Evolutionary conservation across 2,797 vertebrate genomes (phyloP), one percentile per base, ranked within the genome.

Genomic region (Phylloscopus collybita): DNA sequence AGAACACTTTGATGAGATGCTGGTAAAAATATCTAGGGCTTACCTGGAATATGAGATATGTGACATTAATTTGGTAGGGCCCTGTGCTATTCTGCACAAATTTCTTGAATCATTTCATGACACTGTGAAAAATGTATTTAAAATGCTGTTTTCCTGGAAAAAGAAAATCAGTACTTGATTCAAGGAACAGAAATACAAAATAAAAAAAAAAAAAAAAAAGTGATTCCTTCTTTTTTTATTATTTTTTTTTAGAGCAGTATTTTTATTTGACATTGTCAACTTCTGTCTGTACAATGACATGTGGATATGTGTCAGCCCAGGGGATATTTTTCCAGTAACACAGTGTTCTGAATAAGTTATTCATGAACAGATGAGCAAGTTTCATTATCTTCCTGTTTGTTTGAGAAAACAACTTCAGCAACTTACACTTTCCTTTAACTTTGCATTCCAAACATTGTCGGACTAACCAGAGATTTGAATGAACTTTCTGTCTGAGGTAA

Each of bases 341-440:
- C 38, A 65, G 42, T 91, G 86, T 75, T 89, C 81, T 88, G 59
- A 86, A 38, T 91, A 78, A 92, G 72, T 80, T 88, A 80, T 87
- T 92, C 54, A 86, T 36, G 59, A 90, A 23, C 61, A 88, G 49
- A 86, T 36, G 29, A 92, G 18, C 54, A 84, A 72, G 36, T 91
- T 94, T 69, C 3, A 1, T 66, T 81, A 42, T 29, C 26, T 85
- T 90, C 32, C 26, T 34, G 45, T 91, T 79, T 67, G 84, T 90
- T 2, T 74, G 73, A 86, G 70, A 79, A 94, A 95, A 86, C 61
- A 79, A 86, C 40, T 86, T 50, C 44, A 83, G 47, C 29, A 66
- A 66, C 34, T 85, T 79, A 40, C 25, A 29, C 72, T 44, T 40
- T 92, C 26, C 45, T 92, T 93, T 50, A 65, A 36, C 36, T 88